Base-by-base conservation (phyloP, 2,888 invertebrate species). In the Mimas tiliae region DNA sequence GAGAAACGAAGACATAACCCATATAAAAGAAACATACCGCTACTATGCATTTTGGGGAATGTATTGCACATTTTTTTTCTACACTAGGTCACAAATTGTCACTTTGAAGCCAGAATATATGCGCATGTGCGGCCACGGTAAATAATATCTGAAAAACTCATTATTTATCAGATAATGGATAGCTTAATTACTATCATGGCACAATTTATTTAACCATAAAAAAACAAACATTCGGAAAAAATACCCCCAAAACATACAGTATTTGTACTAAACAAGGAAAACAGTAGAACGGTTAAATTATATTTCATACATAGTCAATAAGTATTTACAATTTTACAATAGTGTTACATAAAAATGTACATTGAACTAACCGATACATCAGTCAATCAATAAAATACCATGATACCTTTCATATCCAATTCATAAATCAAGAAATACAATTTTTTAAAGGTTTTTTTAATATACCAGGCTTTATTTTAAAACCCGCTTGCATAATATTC, bases 301-400 rank as follows among this genome's bases (percentile, higher is more conserved):
- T 81, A 77, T 75, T 81, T 78, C 78, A 78, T 80, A 84, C 77
- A 78, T 80, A 84, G 69, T 48, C 74, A 71, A 73, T 38, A 83
- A 84, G 11, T 82, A 72, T 84, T 83, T 79, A 83, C 69, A 72
- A 70, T 64, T 75, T 76, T 78, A 81, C 72, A 75, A 67, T 74
- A 81, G 72, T 64, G 71, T 73, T 69, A 73, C 62, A 45, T 34
- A 47, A 55, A 73, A 70, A 72, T 75, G 77, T 79, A 83, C 75
- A 82, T 76, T 77, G 71, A 82, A 84, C 82, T 85, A 88, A 85
- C 81, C 79, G 81, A 86, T 81, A 84, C 83, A 83, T 89, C 89
- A 89, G 89, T 89, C 89, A 85, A 85, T 83, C 82, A 19, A 84
- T 85, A 79, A 82, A 83, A 82, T 85, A 85, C 81, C 82, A 82